Conservation (phyloP, 2,113 vertebrate genomes). For the Tragelaphus strepsiceros region DNA sequence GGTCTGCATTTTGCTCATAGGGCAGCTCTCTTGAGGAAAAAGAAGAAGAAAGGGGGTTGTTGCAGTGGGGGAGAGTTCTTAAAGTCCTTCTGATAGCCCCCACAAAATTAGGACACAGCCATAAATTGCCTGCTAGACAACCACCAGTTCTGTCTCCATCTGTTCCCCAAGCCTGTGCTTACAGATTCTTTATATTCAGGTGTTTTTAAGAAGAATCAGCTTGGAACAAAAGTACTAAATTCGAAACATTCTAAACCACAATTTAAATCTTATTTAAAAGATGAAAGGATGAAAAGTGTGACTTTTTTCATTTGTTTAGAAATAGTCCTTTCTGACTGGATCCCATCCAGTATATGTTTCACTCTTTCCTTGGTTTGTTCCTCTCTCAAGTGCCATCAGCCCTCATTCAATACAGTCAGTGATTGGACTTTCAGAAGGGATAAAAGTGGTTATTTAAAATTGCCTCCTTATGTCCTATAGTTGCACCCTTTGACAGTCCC, state of each 20-base stretch:
- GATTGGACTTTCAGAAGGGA: background rate
- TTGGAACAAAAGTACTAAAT: constrained; percentile 8
- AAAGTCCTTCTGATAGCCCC: background rate
- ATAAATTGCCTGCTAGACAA: background rate
- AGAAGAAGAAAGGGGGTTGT: background rate
- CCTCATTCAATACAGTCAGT: background rate
- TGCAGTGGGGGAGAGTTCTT: background rate
- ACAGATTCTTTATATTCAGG: background rate
- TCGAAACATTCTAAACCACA: constrained; percentile 1
- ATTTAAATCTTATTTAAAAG: constrained; percentile 11
- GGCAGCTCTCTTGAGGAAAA: background rate
- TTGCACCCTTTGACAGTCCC: background rate
- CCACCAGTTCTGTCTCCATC: background rate
- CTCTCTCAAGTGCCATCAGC: background rate
- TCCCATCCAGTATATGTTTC: background rate
- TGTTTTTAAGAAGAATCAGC: background rate
- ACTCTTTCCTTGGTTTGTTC: background rate
- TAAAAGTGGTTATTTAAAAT: background rate
- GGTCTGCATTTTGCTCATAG: background rate
- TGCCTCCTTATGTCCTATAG: background rate
- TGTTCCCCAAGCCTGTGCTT: background rate
- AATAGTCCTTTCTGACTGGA: background rate
- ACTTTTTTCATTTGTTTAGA: background rate
- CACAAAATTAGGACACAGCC: background rate
- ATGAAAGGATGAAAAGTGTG: background rate